Evolutionary conservation across 37 sponge, comb jelly and placozoan species (phyloP), one percentile per base, ranked within the genome.

Genomic region (Lycopodina hypogea): DNA sequence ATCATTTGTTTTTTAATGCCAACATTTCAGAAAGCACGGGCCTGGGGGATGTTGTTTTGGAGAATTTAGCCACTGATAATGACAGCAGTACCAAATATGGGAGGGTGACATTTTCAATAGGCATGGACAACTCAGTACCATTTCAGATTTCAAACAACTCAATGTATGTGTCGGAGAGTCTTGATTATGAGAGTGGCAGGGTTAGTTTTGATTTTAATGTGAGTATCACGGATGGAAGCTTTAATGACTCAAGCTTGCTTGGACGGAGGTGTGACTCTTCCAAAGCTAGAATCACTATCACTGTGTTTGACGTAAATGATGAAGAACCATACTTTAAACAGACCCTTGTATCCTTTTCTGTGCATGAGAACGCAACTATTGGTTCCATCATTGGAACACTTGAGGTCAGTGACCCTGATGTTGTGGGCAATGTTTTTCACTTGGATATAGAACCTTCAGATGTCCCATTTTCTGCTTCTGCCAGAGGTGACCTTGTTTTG

Each of bases 261-360:
- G 66, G 75, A 32, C 41, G 78, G 9, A 59, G 15, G 30, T 81
- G 82, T 40, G 52, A 42, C 14, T 21, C n/a, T 30, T 60, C 71
- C 1, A 42, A 6, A 0, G 63, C 64, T 36, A 42, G 24, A 1
- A 22, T 81, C 38, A 59, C 14, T 30, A 58, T 87, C 14, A 66
- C 3, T 21, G 61, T 90, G 18, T 19, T 77, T 2, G 87, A 90
- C 74, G 78, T 19, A 4, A 85, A 90, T 61, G 83, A 90, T 48
- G 51, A 82, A 36, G 56, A 55, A 7, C 87, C 91, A 24, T 72
- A 24, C 33, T 82, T 82, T 33, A 1, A 29, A 26, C 35, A 58
- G 42, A 30, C 33, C 3, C 22, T 2, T 9, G 78, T 81, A 41
- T 19, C n/a, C 11, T 72, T 81, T 50, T 50, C 41, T 42, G 60